A percentile compares a stretch with the other conserved stretches of the same genome.
Conservation (phyloP, 2,888 invertebrate genomes). For the Leptinotarsa haldemani region DNA sequence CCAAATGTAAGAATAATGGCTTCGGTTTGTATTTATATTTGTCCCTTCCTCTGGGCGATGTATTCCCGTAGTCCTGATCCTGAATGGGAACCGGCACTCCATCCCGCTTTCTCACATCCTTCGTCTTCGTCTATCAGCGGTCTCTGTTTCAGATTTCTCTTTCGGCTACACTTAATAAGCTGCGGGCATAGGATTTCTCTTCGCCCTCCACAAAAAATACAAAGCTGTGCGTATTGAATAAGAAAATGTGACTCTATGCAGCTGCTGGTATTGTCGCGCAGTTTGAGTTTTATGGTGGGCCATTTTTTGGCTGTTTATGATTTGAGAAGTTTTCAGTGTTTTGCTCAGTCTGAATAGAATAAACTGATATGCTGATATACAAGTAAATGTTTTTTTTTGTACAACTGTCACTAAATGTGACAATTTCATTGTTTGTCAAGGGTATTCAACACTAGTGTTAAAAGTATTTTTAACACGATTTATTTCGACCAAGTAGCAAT, state of each 20-base stretch:
- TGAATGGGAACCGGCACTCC: conserved; percentile 19
- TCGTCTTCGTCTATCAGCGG: conserved; percentile 9
- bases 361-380: no score
- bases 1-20: conserved; percentile 43
- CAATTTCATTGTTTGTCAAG: no score
- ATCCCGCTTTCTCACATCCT: neutral
- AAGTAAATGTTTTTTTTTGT: no score
- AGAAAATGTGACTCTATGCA: conserved; percentile 28
- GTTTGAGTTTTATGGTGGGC: conserved; percentile 14
- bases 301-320: neutral
- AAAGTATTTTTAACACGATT: no score
- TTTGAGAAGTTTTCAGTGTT: neutral
- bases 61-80: conserved; percentile 25
- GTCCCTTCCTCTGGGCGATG: conserved; percentile 37
- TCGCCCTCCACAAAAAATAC: conserved; percentile 26
- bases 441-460: no score
- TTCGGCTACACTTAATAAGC: conserved; percentile 15
- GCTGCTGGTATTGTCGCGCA: conserved; percentile 25
- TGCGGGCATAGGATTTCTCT: conserved; percentile 16
- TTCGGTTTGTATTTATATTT: conserved; percentile 46
- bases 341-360: neutral
- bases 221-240: conserved; percentile 22
- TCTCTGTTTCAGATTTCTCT: conserved; percentile 20
- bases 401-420: no score
- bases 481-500: no score